Evolutionary conservation across 2,797 vertebrate species (phyloP).

Genomic region (Melanotaenia nigrans): DNA sequence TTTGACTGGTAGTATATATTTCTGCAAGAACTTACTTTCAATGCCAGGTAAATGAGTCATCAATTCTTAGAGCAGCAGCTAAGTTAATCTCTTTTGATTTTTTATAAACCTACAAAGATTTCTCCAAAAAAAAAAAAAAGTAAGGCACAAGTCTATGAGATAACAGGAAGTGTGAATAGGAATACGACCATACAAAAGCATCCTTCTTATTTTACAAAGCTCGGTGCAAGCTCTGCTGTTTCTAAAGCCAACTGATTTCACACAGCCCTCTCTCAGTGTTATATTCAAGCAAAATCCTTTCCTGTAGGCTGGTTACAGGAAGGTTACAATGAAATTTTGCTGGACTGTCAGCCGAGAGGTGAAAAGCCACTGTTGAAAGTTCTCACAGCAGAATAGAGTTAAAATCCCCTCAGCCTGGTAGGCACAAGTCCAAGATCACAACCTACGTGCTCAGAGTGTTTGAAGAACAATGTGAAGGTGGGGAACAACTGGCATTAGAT

Average conservation of each 20-base stretch:
- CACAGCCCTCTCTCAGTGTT: conserved; percentile 65
- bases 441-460: conserved; percentile 4
- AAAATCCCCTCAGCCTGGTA: conserved; percentile 26
- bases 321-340: conserved; percentile 64
- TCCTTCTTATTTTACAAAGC: conserved; percentile 52
- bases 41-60: conserved; percentile 34
- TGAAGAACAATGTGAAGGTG: conserved; percentile 1
- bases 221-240: conserved; percentile 69
- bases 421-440: conserved; percentile 18
- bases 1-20: not conserved
- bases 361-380: conserved; percentile 29
- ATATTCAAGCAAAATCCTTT: conserved; percentile 70
- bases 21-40: not conserved
- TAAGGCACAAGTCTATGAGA: conserved; percentile 11
- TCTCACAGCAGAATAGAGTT: conserved; percentile 26
- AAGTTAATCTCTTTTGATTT: not conserved
- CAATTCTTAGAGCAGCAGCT: not conserved
- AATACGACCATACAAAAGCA: conserved; percentile 39
- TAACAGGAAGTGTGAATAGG: conserved; percentile 52
- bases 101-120: conserved; percentile 18
- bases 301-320: conserved; percentile 59
- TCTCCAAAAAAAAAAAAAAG: conserved; percentile 23
- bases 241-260: conserved; percentile 61
- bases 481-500: not conserved
- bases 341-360: conserved; percentile 49